Conservation (phyloP, 2,888 invertebrate species). For the Crocallis elinguaria region DNA sequence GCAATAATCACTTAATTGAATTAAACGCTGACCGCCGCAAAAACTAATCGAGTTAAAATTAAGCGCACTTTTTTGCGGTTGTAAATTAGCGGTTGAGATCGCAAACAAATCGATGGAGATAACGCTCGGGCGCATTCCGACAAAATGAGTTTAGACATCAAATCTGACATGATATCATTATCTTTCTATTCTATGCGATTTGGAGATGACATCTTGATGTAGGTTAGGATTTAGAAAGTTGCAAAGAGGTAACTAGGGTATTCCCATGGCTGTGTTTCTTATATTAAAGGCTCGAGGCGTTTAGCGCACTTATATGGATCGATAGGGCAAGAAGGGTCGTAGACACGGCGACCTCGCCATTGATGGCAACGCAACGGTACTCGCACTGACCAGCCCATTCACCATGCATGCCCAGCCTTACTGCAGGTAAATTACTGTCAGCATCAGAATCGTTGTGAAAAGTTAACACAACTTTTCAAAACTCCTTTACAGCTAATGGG, state of each 20-base stretch:
- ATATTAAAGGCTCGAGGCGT: slow-evolving; percentile 43
- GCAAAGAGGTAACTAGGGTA: slow-evolving; percentile 35
- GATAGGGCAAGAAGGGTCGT: slow-evolving; percentile 75
- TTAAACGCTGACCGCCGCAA: slow-evolving; percentile 54
- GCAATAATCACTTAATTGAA: slow-evolving; percentile 70
- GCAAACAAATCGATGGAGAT: slow-evolving; percentile 38
- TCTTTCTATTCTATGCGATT: slow-evolving; percentile 34
- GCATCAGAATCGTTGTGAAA: background rate
- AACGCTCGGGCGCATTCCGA: slow-evolving; percentile 32
- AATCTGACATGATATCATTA: slow-evolving; percentile 42
- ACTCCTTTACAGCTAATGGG: too few relatives aligned
- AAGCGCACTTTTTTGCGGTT: slow-evolving; percentile 36
- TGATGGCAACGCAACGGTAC: slow-evolving; percentile 74
- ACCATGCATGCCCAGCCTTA: slow-evolving; percentile 50
- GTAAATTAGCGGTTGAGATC: slow-evolving; percentile 37
- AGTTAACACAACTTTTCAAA: too few relatives aligned
- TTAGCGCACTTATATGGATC: slow-evolving; percentile 64
- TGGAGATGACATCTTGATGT: slow-evolving; percentile 39
- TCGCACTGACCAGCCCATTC: slow-evolving; percentile 59
- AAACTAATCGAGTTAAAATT: slow-evolving; percentile 40
- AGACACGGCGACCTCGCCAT: slow-evolving; percentile 68
- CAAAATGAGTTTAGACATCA: slow-evolving; percentile 40
- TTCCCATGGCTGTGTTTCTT: slow-evolving; percentile 35
- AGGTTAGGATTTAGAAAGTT: slow-evolving; percentile 42
- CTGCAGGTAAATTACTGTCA: slow-evolving; percentile 35